Evolutionary conservation across 2,113 vertebrate species (phyloP).

Genomic region (Lepus americanus): DNA sequence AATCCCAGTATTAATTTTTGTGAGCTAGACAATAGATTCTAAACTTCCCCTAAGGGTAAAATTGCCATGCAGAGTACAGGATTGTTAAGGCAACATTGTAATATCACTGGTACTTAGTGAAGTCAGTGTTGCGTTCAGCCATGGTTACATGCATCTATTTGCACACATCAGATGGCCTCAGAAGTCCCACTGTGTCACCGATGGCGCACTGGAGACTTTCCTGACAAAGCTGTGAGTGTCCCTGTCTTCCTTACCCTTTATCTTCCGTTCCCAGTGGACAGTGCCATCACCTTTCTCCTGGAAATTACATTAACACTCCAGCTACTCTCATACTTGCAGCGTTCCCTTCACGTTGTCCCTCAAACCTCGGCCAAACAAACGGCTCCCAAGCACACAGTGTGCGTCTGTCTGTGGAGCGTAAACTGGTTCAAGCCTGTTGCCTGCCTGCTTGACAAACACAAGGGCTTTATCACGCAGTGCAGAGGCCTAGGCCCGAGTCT

Average conservation of each 20-base stretch:
- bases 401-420: not conserved
- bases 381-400: not conserved
- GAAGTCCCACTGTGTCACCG: constrained; percentile 13
- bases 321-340: not conserved
- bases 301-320: not conserved
- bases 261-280: not conserved
- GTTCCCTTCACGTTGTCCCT: not conserved
- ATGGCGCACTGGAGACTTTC: not conserved
- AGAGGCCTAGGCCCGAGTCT: not conserved
- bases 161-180: not conserved
- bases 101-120: not conserved
- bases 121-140: not conserved
- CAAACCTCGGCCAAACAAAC: not conserved
- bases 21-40: not conserved
- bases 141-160: not conserved
- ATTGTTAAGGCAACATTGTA: not conserved
- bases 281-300: not conserved
- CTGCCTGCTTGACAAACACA: not conserved
- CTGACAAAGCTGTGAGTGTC: not conserved
- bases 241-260: not conserved
- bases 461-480: not conserved
- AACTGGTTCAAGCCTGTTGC: not conserved
- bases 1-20: not conserved
- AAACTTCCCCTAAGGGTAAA: not conserved
- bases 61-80: not conserved